Base-by-base conservation (phyloP, 2,888 invertebrate genomes). In the Chironomus tentans region DNA sequence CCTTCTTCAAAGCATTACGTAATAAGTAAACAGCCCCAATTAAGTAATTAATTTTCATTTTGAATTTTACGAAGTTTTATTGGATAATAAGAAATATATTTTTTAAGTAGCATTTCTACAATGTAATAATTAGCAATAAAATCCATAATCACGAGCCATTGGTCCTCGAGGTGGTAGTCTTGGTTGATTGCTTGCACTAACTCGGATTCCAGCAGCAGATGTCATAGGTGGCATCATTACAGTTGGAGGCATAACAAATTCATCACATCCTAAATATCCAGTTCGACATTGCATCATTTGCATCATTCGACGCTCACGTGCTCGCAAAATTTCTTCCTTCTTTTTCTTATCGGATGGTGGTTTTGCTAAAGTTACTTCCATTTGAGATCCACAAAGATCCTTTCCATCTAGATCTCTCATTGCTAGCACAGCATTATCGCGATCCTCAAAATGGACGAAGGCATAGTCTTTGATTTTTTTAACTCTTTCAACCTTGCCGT, bases 401-500 rank as follows among this genome's bases (percentile, higher is more conserved):
- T 92, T 93, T 79, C 93, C 93, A 85, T 95, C 93, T 80, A 95
- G 85, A 83, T 92, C 92, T 84, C 92, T 89, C 94, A 97, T 94
- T 79, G 96, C 96, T 92, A 94, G 83, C 70, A 98, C 90, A 79
- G 98, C 98, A 85, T 94, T 91, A 82, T 98, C 97, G 83, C 99
- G 89, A 84, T 98, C 97, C 85, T 97, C 97, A 86, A 97, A 99
- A 87, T 99, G 98, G 82, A 99, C 93, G 86, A 99, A 99, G 78
- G 98, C 98, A 86, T 98, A 99, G 85, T 99, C 98, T 87, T 98
- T 98, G 81, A 99, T 97, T 86, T 98, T 98, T 88, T 99, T 99
- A 78, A 98, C 98, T 80, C 98, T 90, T 84, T 98, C 98, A 78
- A 99, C 94, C 85, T 94, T 95, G 76, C 99, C 99, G 86, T 88